Evolutionary conservation across 1,140 invertebrate species (phyloP), one percentile per base, ranked within the genome.

Genomic region (Drosophila pruinosa): DNA sequence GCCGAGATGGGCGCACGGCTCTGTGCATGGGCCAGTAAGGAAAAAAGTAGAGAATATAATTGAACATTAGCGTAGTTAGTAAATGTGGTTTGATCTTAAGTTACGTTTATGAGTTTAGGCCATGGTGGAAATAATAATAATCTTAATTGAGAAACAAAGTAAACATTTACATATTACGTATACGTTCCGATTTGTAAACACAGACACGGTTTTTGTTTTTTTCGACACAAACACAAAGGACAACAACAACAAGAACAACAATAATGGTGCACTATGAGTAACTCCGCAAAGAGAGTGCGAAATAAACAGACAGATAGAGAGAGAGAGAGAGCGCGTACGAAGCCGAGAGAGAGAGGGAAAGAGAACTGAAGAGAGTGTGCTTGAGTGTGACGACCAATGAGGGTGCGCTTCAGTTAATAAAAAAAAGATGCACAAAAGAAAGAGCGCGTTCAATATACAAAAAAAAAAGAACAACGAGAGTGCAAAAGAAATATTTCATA

Each of bases 1-100:
- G 99, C 99, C 41, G 98, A 98, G 65, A 99, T 99, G 4, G 99
- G 98, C 17, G 98, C 98, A 81, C 99, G 95, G 91, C 97, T 99
- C 96, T 98, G 93, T 85, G 81, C 81, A 85, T 85, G 79, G 89
- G 67, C 73, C 78, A 89, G 72, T 64, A 77, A 80, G 76, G 72
- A 89, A 72, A 75, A 53, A 73, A 54, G 47, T 56, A 56, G 63
- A 39, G 24, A 50, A 79, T 28, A 62, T 68, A 64, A 52, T 53
- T 75, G 71, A 75, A 54, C 70, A 82, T 88, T 88, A 86, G 63
- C 70, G 82, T 75, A 86, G 75, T 72, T 86, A 80, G 80, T 88
- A 83, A 21, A 34, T 12, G 19, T 24, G 4, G 4, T 50, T 8
- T 14, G 24, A 28, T n/a, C 12, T 10, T 28, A 50, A 28, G 15